These are phyloP conservation scores for Batillaria attramentaria DNA, from an alignment of 1,140 invertebrate genomes.

Conservation along the genomic window DNA sequence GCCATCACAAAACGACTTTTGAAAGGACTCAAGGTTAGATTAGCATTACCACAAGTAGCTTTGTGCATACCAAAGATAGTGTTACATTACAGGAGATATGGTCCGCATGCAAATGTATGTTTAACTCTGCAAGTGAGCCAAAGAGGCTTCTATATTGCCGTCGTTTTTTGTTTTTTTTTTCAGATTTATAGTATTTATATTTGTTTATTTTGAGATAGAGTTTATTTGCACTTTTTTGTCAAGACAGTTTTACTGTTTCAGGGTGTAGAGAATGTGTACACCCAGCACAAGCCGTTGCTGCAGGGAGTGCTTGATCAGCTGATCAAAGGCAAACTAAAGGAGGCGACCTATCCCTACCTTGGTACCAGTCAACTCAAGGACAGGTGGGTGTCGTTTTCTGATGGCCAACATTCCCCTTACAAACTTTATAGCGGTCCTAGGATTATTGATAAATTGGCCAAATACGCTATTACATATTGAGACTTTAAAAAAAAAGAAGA, in stretches of 20 bases:
- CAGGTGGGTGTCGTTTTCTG: too few relatives aligned
- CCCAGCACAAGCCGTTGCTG: slow-evolving; percentile 91
- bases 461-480: background rate
- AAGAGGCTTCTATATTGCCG: background rate
- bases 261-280: slow-evolving; percentile 98
- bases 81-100: background rate
- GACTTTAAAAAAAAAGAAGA: background rate
- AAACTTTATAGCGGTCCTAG: too few relatives aligned
- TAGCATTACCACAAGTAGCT: too few relatives aligned
- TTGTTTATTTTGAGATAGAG: background rate
- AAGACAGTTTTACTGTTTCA: slow-evolving; percentile 66
- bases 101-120: background rate
- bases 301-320: slow-evolving; percentile 90
- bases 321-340: slow-evolving; percentile 88
- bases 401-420: too few relatives aligned
- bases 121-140: background rate
- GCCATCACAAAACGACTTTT: slow-evolving; percentile 93
- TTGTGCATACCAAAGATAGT: too few relatives aligned
- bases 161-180: too few relatives aligned
- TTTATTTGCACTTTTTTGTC: too few relatives aligned
- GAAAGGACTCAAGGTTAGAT: slow-evolving; percentile 86
- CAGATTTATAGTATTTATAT: slow-evolving; percentile 6
- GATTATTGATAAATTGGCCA: background rate
- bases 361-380: slow-evolving; percentile 74
- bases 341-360: slow-evolving; percentile 86